Evolutionary conservation across 2,888 invertebrate genomes (phyloP).

Genomic region (Ditylenchus weischeri): DNA sequence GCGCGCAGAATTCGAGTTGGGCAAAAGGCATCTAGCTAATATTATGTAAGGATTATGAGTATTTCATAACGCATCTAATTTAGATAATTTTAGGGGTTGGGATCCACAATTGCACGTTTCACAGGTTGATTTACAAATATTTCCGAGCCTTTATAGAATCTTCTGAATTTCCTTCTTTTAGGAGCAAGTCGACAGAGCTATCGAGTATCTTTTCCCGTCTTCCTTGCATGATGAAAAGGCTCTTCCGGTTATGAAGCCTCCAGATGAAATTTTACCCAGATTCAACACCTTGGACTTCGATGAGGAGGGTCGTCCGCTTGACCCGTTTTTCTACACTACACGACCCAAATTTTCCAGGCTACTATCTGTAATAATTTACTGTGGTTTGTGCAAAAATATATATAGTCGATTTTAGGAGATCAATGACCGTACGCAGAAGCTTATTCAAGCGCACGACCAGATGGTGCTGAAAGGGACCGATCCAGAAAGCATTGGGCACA

Average conservation of each 20-base stretch:
- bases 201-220: conserved; percentile 91
- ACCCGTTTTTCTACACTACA: conserved; percentile 85
- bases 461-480: not conserved
- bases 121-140: conserved; percentile 69
- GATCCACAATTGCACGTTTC: not conserved
- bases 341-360: conserved; percentile 79
- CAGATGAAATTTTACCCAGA: conserved; percentile 67
- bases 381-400: conserved; percentile 68
- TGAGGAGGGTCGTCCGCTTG: conserved; percentile 81
- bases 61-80: conserved; percentile 18
- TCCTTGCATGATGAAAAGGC: conserved; percentile 81
- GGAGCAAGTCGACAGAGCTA: conserved; percentile 69
- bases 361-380: conserved; percentile 69
- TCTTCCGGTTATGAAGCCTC: conserved; percentile 83
- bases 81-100: not conserved
- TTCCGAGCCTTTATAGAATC: not conserved
- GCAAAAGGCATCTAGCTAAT: conserved; percentile 90
- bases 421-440: conserved; percentile 18
- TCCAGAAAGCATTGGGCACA: not conserved
- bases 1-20: conserved; percentile 76
- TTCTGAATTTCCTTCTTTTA: conserved; percentile 68
- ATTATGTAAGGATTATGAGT: conserved; percentile 80
- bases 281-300: conserved; percentile 53
- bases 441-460: conserved; percentile 12
- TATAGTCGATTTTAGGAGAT: conserved; percentile 19